phyloP scores from a whole-genome alignment of 2,888 invertebrate species.

The Pteria penguin region DNA sequence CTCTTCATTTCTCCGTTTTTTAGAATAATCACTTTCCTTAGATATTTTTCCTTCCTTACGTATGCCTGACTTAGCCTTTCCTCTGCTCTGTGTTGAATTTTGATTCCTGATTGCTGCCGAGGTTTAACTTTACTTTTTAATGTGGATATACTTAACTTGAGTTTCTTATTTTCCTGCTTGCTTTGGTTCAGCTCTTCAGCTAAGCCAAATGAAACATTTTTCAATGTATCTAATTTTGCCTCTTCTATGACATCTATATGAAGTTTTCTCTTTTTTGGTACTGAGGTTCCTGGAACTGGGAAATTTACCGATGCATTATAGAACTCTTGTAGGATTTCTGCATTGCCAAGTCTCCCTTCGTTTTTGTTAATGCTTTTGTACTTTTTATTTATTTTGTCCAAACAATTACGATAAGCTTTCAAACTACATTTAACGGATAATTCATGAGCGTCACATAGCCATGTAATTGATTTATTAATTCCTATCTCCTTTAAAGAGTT shows the following conservation, averaged over 20 bases:
- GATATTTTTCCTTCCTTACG: constrained; percentile 19
- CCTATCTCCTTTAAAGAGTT: constrained; percentile 18
- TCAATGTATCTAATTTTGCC: constrained; percentile 17
- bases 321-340: constrained; percentile 13
- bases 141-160: constrained; percentile 15
- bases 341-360: constrained; percentile 28
- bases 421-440: constrained; percentile 14
- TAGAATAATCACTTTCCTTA: constrained; percentile 16
- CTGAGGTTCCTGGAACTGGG: constrained; percentile 17
- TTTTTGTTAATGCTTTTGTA: constrained; percentile 37
- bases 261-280: constrained; percentile 31
- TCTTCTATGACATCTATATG: constrained; percentile 26
- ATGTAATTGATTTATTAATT: constrained; percentile 15
- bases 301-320: constrained; percentile 11
- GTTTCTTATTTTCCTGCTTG: constrained; percentile 28
- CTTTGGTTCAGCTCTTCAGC: constrained; percentile 15
- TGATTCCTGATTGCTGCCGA: constrained; percentile 30
- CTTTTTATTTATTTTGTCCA: constrained; percentile 28
- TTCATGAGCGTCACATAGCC: constrained; percentile 30
- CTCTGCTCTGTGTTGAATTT: constrained; percentile 25
- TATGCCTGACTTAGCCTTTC: constrained; percentile 16
- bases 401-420: constrained; percentile 27
- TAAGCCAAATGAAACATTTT: too few relatives aligned
- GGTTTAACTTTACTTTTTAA: constrained; percentile 26
- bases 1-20: constrained; percentile 27